These are phyloP conservation scores for Drosophila maculinotata DNA, from an alignment of 2,888 invertebrate species.

Conservation along the genomic window DNA sequence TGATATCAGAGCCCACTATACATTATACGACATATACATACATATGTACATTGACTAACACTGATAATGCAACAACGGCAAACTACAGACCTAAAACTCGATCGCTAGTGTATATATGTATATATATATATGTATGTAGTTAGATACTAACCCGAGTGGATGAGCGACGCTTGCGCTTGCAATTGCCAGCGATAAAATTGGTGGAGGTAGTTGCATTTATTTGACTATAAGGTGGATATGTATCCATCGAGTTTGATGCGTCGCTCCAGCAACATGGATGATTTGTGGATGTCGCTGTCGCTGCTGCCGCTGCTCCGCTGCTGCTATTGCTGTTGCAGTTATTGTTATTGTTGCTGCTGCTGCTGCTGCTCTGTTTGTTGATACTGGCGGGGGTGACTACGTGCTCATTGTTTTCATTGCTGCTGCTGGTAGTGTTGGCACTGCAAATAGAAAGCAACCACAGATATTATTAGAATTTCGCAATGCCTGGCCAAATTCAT, in stretches of 20 bases:
- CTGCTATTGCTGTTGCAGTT: conserved; percentile 16
- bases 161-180: conserved; percentile 46
- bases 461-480: conserved; percentile 19
- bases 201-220: conserved; percentile 18
- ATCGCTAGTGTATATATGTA: background rate
- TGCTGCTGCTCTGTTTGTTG: conserved; percentile 34
- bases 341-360: conserved; percentile 10
- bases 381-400: conserved; percentile 47
- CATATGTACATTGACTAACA: background rate
- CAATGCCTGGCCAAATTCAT: conserved; percentile 35
- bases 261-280: conserved; percentile 7
- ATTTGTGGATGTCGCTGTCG: conserved; percentile 16
- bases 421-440: conserved; percentile 53
- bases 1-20: conserved; percentile 22
- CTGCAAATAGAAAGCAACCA: conserved; percentile 40
- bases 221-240: conserved; percentile 38
- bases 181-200: conserved; percentile 18
- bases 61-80: background rate
- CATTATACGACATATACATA: conserved; percentile 4
- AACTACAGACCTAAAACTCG: conserved; percentile 2
- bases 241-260: conserved; percentile 32
- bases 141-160: conserved; percentile 38
- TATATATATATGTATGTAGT: background rate
- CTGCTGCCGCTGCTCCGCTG: background rate
- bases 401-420: conserved; percentile 42